Evolutionary conservation across 1,140 invertebrate genomes (phyloP).

Genomic region (Pemphigus obesinymphae): DNA sequence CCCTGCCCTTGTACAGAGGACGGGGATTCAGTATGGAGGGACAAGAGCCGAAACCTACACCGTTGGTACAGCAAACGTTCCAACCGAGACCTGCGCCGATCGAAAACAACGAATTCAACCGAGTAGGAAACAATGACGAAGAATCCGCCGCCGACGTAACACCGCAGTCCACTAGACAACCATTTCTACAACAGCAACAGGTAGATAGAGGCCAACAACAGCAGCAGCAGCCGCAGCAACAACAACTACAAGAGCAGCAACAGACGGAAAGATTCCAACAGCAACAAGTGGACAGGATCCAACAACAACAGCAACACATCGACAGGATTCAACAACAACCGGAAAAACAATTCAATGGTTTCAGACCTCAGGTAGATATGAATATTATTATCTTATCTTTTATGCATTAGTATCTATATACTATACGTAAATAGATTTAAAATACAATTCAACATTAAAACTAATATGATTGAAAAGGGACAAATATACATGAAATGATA

Average conservation of each 20-base stretch:
- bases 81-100: background rate
- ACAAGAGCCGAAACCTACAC: background rate
- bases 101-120: background rate
- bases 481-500: too few species aligned
- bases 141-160: background rate
- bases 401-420: too few species aligned
- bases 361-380: background rate
- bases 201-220: background rate
- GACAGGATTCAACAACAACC: background rate
- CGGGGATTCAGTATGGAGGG: background rate
- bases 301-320: background rate
- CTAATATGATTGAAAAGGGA: too few species aligned
- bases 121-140: background rate
- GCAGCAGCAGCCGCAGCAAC: background rate
- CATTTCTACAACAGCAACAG: background rate
- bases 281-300: background rate
- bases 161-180: background rate
- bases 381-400: too few species aligned
- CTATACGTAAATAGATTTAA: too few species aligned
- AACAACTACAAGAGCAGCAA: background rate
- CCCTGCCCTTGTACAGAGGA: background rate
- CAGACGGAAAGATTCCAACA: background rate
- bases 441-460: too few species aligned
- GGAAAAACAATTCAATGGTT: background rate
- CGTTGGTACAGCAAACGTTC: background rate